Evolutionary conservation across 2,113 vertebrate species (phyloP).

Genomic region (Salvelinus namaycush): DNA sequence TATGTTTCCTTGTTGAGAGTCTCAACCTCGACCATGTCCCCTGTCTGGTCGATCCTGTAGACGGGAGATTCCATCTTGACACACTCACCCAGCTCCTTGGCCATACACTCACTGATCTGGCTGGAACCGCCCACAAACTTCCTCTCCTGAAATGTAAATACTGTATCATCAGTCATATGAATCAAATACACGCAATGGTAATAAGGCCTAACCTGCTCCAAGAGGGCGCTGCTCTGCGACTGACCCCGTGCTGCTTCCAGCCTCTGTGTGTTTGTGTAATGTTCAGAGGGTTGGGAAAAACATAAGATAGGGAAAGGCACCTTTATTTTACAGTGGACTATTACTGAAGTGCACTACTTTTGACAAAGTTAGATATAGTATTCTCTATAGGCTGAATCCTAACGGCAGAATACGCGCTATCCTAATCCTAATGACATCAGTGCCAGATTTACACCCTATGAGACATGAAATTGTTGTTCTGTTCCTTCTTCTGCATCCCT

Average conservation of each 20-base stretch:
- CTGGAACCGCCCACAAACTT: conserved; percentile 92
- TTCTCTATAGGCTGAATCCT: too few species aligned
- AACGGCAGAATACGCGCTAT: neutral
- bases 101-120: conserved; percentile 89
- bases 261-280: too few species aligned
- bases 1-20: conserved; percentile 84
- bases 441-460: neutral
- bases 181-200: neutral
- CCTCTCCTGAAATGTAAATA: conserved; percentile 80
- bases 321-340: too few species aligned
- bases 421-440: neutral
- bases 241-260: too few species aligned
- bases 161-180: too few species aligned
- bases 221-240: too few species aligned
- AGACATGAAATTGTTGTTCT: neutral
- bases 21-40: conserved; percentile 82
- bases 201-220: too few species aligned
- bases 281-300: too few species aligned
- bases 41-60: conserved; percentile 81
- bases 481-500: neutral
- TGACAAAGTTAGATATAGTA: too few species aligned
- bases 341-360: too few species aligned
- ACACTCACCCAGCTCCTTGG: conserved; percentile 78
- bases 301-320: too few species aligned
- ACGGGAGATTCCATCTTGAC: conserved; percentile 88